Base-by-base conservation (phyloP, 2,797 vertebrate species). In the Epinephelus malabaricus region DNA sequence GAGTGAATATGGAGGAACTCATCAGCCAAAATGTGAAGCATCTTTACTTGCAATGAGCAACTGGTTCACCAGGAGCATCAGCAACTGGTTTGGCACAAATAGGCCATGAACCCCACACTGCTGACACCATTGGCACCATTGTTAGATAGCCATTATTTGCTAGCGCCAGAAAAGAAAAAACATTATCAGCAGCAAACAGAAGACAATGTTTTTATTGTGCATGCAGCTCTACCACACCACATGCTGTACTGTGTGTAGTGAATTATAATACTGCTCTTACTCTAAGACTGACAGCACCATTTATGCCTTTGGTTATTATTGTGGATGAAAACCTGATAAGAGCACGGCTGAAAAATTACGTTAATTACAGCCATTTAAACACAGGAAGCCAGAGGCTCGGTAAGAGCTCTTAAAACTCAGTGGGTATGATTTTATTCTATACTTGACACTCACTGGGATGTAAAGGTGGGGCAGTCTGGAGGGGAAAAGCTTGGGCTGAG, bases 331-430 rank as follows among this genome's bases (percentile, higher is more conserved):
- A 61, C 11, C 25, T 43, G 47, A 27, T 56, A 6, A 79, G 23
- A 68, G 14, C 47, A n/a, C 43, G 64, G 56, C 0, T 3, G 27
- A 68, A 76, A 76, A 51, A 76, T 15, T 2, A 68, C 19, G 50
- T 63, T 69, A 58, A 76, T 84, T 56, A 46, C 5, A 76, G 51
- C 2, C 38, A 50, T 68, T 58, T 62, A 50, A 65, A 58, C 21
- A 43, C 27, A 0, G 4, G 11, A 68, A 68, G 43, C 70, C 27
- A 11, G 19, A 56, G 68, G 66, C 56, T 71, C n/a, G 13, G 45
- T 71, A 6, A 83, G 79, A 68, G 61, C 72, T 66, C 78, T 70
- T 56, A 19, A 19, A 83, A 40, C 64, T 83, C 69, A 60, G 69
- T 45, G 2, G 56, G 21, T 77, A 27, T 18, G 13, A 69, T 70